Base-by-base conservation (phyloP, 2,113 vertebrate species). In the Himantopus leucocephalus region DNA sequence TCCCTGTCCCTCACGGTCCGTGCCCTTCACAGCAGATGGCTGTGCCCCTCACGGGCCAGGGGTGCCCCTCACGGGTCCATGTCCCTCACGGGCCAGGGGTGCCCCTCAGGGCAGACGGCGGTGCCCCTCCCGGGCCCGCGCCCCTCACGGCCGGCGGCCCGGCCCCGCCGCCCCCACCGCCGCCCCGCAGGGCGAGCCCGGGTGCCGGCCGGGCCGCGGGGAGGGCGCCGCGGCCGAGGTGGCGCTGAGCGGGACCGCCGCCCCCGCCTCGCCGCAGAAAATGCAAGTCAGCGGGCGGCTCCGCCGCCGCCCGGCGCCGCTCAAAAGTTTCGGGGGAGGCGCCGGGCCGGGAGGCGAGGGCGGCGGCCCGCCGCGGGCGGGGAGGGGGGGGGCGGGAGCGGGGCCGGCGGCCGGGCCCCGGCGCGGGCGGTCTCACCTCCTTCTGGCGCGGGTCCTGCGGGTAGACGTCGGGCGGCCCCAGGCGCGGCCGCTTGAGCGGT, bases 401-500 rank as follows among this genome's bases (percentile, higher is more conserved):
- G 80, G 88, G 66, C 37, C 13, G 52, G 56, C 34, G 30, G 50
- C 59, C 29, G 48, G 20, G 50, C 19, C 48, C 47, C 41, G 32
- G 29, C 12, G 27, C 34, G 18, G 62, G 12, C 59, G 37, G 32
- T 23, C 86, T 97, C 70, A 98, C 98, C 98, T 98, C 98, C 90
- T 98, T 98, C 96, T 98, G 98, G 82, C 98, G 98, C 75, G 98
- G 97, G 90, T 98, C 98, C 88, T 98, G 98, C 37, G 98, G 98
- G 93, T 98, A 98, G 74, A 98, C 98, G 77, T 98, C 98, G 48
- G 98, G 98, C 70, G 98, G 98, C 90, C 98, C 98, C 60, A 98
- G 96, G 37, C 98, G 97, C 89, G 98, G 98, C 58, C 97, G 98
- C 86, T 98, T 98, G 93, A 98, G 98, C 77, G 98, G 97, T 82